phyloP scores from a whole-genome alignment of 2,888 invertebrate genomes.

The Tetranychus piercei region DNA sequence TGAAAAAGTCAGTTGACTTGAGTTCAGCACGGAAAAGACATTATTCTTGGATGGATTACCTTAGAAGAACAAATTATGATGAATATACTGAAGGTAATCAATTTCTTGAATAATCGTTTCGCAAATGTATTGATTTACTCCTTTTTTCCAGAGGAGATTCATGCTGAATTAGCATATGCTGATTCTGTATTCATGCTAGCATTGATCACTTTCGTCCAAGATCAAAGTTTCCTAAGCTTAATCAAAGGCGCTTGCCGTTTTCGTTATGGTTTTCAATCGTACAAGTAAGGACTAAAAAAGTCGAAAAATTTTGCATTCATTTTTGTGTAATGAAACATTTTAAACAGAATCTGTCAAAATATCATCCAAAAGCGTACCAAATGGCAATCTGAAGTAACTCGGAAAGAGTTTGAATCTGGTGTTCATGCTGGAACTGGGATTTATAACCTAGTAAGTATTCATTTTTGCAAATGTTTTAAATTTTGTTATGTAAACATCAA shows the following conservation, averaged over 20 bases:
- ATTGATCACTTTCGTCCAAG: slow-evolving; percentile 75
- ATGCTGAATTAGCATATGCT: slow-evolving; percentile 86
- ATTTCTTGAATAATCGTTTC: neutral
- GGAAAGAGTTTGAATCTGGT: slow-evolving; percentile 58
- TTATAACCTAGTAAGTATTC: slow-evolving; percentile 49
- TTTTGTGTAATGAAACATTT: neutral
- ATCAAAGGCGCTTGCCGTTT: slow-evolving; percentile 83
- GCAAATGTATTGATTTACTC: neutral
- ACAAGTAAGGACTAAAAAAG: neutral
- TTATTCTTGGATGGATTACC: neutral
- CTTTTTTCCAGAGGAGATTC: slow-evolving; percentile 46
- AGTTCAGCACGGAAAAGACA: neutral
- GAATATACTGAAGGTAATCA: neutral
- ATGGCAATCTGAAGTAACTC: neutral
- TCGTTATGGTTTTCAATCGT: slow-evolving; percentile 46
- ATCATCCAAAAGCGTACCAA: neutral
- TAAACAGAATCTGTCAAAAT: neutral
- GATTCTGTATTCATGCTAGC: slow-evolving; percentile 73
- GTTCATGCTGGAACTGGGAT: slow-evolving; percentile 80
- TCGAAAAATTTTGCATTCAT: neutral
- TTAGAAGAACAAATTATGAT: neutral
- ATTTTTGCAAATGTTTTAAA: neutral
- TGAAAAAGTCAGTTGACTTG: slow-evolving; percentile 1
- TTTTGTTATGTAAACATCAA: neutral
- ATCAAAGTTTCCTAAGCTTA: slow-evolving; percentile 77